Evolutionary conservation across 1,140 invertebrate species (phyloP), one percentile per base, ranked within the genome.

Genomic region (Rhyzopertha dominica): DNA sequence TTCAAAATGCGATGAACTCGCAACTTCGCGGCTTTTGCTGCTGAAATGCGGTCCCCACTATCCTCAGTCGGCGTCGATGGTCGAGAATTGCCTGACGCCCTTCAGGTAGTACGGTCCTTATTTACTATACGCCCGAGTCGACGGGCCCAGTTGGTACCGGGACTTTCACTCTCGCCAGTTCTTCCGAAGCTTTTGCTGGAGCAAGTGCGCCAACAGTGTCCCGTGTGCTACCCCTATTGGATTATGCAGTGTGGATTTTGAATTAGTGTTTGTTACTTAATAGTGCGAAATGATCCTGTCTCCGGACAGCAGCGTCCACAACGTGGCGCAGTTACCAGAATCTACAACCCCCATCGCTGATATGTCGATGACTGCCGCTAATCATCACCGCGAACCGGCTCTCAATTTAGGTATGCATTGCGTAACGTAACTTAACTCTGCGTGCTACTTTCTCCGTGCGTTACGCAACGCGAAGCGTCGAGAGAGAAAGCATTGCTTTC

Each of bases 1-100:
- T 74, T 75, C 70, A 73, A 74, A 74, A 75, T 74, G 66, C 73
- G 72, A 75, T 75, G 72, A 75, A 75, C 73, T 73, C 51, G 23
- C 56, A 61, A 62, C 58, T 58, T 59, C 65, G 62, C 61, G 58
- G 58, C 59, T 57, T 20, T 43, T 43, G 31, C 42, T 53, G 46
- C 53, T 54, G 52, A 54, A 58, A 54, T 45, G 43, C 44, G 48
- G 39, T 39, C 39, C 51, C 41, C 48, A n/a, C 49, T 32, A 48
- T 38, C 25, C 53, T 51, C 50, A 32, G 30, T 34, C 43, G n/a
- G 47, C 49, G 38, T 47, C 30, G 40, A 37, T 43, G 54, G 53
- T 59, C 52, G 48, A 49, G 47, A 53, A 49, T 53, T 51, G 55
- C 51, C 38, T 47, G 51, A 47, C 50, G 62, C 63, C 65, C 65